Percentiles rank a stretch among this genome's conserved stretches.
Evolutionary conservation across 1,140 invertebrate genomes (phyloP).

Genomic region (Portunus trituberculatus): DNA sequence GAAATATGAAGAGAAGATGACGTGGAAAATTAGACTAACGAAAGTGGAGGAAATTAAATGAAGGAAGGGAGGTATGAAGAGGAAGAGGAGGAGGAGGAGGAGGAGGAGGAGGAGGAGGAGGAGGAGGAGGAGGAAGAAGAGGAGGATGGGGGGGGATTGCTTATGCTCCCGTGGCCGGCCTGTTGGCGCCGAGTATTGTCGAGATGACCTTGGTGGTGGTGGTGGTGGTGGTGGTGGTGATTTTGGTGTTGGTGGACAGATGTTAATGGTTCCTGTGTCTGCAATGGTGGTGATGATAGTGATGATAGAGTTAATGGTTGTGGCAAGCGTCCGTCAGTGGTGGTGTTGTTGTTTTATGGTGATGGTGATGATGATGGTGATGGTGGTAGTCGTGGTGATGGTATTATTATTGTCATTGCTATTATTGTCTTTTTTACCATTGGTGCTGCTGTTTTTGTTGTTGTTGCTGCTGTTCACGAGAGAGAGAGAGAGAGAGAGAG

Average conservation of each 20-base stretch:
- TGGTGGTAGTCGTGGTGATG: background rate
- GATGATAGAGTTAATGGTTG: background rate
- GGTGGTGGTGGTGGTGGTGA: background rate
- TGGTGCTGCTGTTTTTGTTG: background rate
- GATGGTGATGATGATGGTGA: background rate
- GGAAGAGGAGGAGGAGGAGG: background rate
- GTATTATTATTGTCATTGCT: background rate
- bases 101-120: background rate
- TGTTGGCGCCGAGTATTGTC: background rate
- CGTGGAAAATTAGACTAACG: no score
- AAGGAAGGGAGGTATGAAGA: background rate
- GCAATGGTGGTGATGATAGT: background rate
- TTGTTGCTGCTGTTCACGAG: background rate
- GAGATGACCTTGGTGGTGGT: background rate
- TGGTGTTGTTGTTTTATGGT: background rate
- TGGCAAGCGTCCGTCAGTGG: background rate
- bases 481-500: conserved; percentile 20
- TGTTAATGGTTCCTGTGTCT: background rate
- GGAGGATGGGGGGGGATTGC: background rate
- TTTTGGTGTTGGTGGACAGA: background rate
- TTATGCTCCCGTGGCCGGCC: background rate
- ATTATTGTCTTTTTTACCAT: background rate
- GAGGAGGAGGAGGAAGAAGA: background rate
- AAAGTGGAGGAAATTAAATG: background rate
- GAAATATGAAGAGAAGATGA: background rate